These are phyloP conservation scores for Rynchops niger DNA, from an alignment of 2,113 vertebrate species.

Conservation along the genomic window DNA sequence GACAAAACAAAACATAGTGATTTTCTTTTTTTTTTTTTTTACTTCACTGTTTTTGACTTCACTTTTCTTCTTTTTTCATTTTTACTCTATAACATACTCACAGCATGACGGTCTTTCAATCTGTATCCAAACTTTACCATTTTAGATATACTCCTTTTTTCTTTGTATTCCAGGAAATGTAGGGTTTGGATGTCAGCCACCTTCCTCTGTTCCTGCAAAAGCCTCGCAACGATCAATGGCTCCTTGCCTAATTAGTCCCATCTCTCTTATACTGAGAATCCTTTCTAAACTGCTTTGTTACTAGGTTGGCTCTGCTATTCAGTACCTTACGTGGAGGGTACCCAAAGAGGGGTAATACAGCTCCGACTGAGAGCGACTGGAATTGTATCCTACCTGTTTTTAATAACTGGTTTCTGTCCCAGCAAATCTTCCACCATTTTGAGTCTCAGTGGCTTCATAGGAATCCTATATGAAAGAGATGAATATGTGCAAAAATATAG, in stretches of 20 bases:
- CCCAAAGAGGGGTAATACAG: background rate
- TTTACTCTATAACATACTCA: background rate
- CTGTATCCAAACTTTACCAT: background rate
- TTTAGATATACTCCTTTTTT: slow-evolving; percentile 31
- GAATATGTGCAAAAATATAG: background rate
- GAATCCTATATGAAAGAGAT: slow-evolving; percentile 12
- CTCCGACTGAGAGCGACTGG: background rate
- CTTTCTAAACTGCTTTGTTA: slow-evolving; percentile 37
- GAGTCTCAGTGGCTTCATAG: background rate
- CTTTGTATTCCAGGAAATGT: slow-evolving; percentile 43
- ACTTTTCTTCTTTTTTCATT: background rate
- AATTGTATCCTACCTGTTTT: background rate
- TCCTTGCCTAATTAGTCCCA: slow-evolving; percentile 59
- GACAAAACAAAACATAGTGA: background rate
- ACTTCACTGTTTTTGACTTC: background rate
- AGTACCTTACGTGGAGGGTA: background rate
- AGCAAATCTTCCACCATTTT: background rate
- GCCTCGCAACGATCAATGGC: slow-evolving; percentile 42
- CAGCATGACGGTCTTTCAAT: background rate
- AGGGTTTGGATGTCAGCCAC: slow-evolving; percentile 41
- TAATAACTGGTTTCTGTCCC: background rate
- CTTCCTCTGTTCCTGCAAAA: slow-evolving; percentile 41
- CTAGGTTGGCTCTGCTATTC: background rate
- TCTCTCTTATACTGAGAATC: background rate
- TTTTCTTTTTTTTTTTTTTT: background rate